Evolutionary conservation across 2,888 invertebrate genomes (phyloP), one percentile per base, ranked within the genome.

Genomic region (Drosophila infuscata): DNA sequence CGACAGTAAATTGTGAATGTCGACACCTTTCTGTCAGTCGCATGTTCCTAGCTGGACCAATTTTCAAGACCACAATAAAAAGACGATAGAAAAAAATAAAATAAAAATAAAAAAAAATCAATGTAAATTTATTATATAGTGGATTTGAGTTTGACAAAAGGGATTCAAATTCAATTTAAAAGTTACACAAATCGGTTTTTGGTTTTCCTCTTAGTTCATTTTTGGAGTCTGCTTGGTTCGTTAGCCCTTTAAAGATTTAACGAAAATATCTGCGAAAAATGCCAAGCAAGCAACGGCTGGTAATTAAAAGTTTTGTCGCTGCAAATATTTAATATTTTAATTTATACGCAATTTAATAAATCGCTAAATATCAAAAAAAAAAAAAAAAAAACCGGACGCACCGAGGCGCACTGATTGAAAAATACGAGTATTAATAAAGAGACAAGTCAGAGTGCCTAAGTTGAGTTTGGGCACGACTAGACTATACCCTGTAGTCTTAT

Each of bases 141-240:
- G 48, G 46, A 60, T 63, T 58, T 57, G 51, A 54, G 56, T 32
- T 33, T 56, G 61, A 90, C 89, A 91, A 92, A 91, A 89, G 91
- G 91, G 87, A 92, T 87, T 80, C 76, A 79, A 92, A 92, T 92
- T 91, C 89, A 88, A 92, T 92, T 92, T 91, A 79, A 90, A 90
- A 86, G 86, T 79, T 91, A 90, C 80, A 83, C 82, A 81, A 92
- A 92, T 82, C 81, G 82, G 60, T 79, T 84, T 82, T 74, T 56
- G 25, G 46, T 63, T 54, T 60, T 12, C 33, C 38, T 38, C 35
- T 5, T 1, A 8, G n/a, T 25, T 25, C 0, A 0, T 48, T 36
- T 48, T 61, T 52, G 48, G 62, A 32, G 25, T 56, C 36, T 36
- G 30, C 32, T 3, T 60, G 68, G 85, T 72, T 91, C 74, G 86